Evolutionary conservation across 1,140 invertebrate genomes (phyloP), one percentile per base, ranked within the genome.

Genomic region (Cherax destructor): DNA sequence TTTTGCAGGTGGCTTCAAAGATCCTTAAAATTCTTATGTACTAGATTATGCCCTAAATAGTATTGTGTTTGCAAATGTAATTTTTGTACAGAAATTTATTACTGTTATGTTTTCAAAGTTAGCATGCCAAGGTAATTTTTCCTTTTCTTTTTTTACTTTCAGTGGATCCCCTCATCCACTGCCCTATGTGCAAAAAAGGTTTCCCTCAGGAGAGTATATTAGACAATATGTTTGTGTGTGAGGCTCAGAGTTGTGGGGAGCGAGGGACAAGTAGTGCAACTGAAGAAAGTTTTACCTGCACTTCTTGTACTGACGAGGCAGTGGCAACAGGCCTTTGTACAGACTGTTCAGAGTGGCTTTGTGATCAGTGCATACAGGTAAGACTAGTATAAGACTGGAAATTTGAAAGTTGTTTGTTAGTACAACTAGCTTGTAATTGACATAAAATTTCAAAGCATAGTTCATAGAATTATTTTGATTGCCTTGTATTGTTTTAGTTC

Each of bases 321-420:
- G 95, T 96, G 18, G 97, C 97, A 65, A 97, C 97, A 47, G 97
- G 97, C 93, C 98, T 97, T 96, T 99, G 98, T 94, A 96, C 97
- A 0, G 97, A 98, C 94, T 99, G 98, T 94, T 96, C 97, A 3
- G 98, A 98, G 94, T 98, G 97, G 95, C 97, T 99, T 87, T 99
- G 98, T 95, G 97, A 98, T 94, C 97, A 96, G 94, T 99, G 98
- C 95, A 97, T 98, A 86, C 96, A 96, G 96, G 96, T 96, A 93
- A 93, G 86, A 61, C 30, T 30, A 49, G 24, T 56, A 13, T 56
- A n/a, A n/a, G n/a, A 5, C 4, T 41, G 9, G 21, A 56, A 11
- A 56, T 49, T 24, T 77, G 30, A 49, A 49, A 30, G 6, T 18
- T 77, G 0, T 16, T 41, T 4, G 18, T 18, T 77, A 7, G 11